Percentiles rank a stretch among this genome's conserved stretches.
phyloP scores from a whole-genome alignment of 2,888 invertebrate genomes.

The Lordiphosa fenestrarum region DNA sequence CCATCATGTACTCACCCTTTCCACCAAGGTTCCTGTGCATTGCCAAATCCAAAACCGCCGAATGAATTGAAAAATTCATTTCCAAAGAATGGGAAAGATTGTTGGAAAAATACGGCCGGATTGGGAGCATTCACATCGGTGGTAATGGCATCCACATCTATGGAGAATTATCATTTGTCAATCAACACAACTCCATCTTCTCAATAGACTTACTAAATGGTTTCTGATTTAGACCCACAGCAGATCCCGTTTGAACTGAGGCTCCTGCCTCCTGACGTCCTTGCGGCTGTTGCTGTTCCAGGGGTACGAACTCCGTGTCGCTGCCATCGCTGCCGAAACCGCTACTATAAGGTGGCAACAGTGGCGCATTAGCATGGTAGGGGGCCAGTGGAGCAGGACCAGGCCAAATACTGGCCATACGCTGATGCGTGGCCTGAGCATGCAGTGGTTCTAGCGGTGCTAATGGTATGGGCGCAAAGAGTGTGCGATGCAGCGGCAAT shows the following conservation, averaged over 20 bases:
- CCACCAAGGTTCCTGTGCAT: conserved; percentile 77
- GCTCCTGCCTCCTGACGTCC: conserved; percentile 48
- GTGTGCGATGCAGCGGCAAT: conserved; percentile 70
- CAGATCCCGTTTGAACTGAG: conserved; percentile 13
- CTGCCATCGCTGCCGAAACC: conserved; percentile 58
- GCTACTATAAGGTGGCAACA: conserved; percentile 67
- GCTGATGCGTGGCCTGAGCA: conserved; percentile 55
- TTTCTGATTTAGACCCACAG: conserved; percentile 50
- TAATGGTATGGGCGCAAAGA: conserved; percentile 67
- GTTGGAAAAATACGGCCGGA: conserved; percentile 75
- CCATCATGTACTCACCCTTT: conserved; percentile 74
- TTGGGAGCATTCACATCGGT: conserved; percentile 68
- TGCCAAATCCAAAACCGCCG: conserved; percentile 76
- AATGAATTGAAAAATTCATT: conserved; percentile 79
- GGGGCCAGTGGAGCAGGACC: conserved; percentile 50
- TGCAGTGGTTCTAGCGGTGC: conserved; percentile 62
- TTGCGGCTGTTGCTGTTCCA: conserved; percentile 57
- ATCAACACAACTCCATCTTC: neutral
- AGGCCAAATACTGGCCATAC: conserved; percentile 65
- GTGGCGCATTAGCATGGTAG: conserved; percentile 57
- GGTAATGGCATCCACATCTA: conserved; percentile 76
- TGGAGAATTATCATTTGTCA: conserved; percentile 2
- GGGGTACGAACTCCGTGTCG: conserved; percentile 73
- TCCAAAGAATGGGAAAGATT: conserved; percentile 78
- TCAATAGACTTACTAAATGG: conserved; percentile 69